These are phyloP conservation scores for Willowsia nigromaculata DNA, from an alignment of 2,888 invertebrate genomes.

Conservation along the genomic window DNA sequence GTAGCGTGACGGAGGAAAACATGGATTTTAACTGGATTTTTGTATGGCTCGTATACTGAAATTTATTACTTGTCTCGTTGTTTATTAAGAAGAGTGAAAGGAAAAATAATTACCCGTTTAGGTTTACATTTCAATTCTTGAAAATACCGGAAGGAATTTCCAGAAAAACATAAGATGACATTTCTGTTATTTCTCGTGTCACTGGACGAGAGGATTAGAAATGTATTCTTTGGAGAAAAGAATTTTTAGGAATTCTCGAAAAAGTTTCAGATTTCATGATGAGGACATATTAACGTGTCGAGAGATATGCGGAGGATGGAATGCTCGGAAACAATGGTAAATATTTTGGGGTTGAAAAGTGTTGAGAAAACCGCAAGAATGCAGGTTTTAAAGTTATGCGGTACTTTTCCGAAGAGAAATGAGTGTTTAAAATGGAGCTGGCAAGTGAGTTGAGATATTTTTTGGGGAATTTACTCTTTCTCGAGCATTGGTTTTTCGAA, in stretches of 20 bases:
- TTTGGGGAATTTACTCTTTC: neutral
- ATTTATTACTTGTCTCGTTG: constrained; percentile 19
- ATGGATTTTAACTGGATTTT: too few species aligned
- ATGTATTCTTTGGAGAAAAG: neutral
- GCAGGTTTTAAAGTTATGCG: neutral
- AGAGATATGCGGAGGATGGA: constrained; percentile 13
- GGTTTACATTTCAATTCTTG: neutral
- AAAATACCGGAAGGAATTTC: neutral
- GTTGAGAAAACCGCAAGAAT: neutral
- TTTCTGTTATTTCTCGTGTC: constrained; percentile 32
- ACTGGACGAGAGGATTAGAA: neutral
- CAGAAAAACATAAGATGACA: neutral
- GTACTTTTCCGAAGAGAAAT: constrained; percentile 4
- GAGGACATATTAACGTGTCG: constrained; percentile 25
- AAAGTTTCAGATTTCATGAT: neutral
- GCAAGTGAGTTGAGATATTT: neutral
- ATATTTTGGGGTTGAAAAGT: neutral
- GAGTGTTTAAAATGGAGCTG: constrained; percentile 30
- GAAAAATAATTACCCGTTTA: neutral
- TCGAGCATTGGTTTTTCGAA: neutral
- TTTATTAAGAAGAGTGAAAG: constrained; percentile 29
- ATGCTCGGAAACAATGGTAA: neutral
- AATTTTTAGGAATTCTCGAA: neutral
- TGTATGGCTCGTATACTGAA: constrained; percentile 11
- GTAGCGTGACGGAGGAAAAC: constrained; percentile 31